Base-by-base conservation (phyloP, 2,113 vertebrate species). In the Hippocampus mohnikei region DNA sequence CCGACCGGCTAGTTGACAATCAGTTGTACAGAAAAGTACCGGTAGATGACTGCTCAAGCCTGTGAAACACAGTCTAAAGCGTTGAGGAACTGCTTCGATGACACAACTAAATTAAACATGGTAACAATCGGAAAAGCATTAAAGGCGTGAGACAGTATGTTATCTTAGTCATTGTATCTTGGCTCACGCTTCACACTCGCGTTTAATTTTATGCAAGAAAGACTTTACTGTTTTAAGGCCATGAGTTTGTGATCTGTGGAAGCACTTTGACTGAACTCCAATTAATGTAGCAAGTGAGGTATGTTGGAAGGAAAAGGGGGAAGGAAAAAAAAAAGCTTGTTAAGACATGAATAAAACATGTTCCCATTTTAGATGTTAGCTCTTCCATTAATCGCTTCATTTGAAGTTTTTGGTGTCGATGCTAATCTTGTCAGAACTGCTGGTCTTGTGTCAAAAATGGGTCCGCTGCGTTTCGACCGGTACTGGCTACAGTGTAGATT, bases 271-370 rank as follows among this genome's bases (percentile, higher is more conserved):
- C 41, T 52, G 16, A 16, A 61, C 42, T 72, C 11, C 29, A 62
- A 52, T 46, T 8, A 29, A 25, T 23, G 9, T 55, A 55, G 25
- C 20, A 13, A 11, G 20, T 61, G n/a, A 56, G 2, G 20, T 23
- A 25, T 8, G 2, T 25, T 65, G 18, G 37, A 2, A 27, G 13
- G 41, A 44, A 27, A 65, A 56, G 23, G 63, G 61, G 23, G 66
- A 9, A 63, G 41, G 66, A 25, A 41, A 60, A 44, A 8, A 21
- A 53, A 55, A 55, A 21, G 48, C 20, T 21, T 72, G 20, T 27
- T 20, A 41, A 25, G 13, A 67, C n/a, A 60, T 44, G 29, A 74
- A 67, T 62, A 71, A 76, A 76, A 69, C 41, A 74, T 55, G 11
- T 72, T 60, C 29, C n/a, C 11, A 74, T 46, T 1, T 65, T 64